Evolutionary conservation across 2,888 invertebrate genomes (phyloP), one percentile per base, ranked within the genome.

Genomic region (Mythimna lalbum): DNA sequence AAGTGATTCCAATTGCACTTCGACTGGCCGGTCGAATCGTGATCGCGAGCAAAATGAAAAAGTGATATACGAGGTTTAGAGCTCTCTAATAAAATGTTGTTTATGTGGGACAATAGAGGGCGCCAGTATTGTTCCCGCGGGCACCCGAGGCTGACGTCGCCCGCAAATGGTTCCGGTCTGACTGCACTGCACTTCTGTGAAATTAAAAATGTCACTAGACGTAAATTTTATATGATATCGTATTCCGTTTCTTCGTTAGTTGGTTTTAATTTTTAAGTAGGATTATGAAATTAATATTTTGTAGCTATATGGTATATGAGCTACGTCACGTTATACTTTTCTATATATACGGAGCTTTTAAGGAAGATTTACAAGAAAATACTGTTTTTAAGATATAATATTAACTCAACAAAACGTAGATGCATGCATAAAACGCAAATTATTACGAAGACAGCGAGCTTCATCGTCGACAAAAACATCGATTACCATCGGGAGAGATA

Each of bases 41-140:
- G 70, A 76, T 75, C 63, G 76, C 78, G 68, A 63, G 67, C 64
- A 64, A 82, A 85, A 84, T 80, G 68, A 84, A 76, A 84, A 81
- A 71, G 62, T 77, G 82, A 78, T 81, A 86, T 84, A 81, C 66
- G 73, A 57, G 59, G 78, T 82, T 85, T 82, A 86, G 82, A 85
- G 84, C 62, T 90, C 89, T 90, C 87, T 90, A 92, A 90, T 93
- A 92, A 91, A 93, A 91, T 89, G 83, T 88, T 89, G 89, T 92
- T 91, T 88, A 88, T 88, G 87, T 87, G 81, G 87, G 88, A 93
- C 92, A 92, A 92, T 91, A 87, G 88, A 86, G 86, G 81, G 82
- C 82, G 73, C 75, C 81, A 76, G 86, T 86, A 89, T 88, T 87
- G 88, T 85, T 75, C 89, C 87, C 73, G 81, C 77, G 88, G 73